A percentile compares a stretch with the other conserved stretches of the same genome.
These are phyloP conservation scores for Epistrophe eligans DNA, from an alignment of 2,888 invertebrate genomes.

Conservation along the genomic window DNA sequence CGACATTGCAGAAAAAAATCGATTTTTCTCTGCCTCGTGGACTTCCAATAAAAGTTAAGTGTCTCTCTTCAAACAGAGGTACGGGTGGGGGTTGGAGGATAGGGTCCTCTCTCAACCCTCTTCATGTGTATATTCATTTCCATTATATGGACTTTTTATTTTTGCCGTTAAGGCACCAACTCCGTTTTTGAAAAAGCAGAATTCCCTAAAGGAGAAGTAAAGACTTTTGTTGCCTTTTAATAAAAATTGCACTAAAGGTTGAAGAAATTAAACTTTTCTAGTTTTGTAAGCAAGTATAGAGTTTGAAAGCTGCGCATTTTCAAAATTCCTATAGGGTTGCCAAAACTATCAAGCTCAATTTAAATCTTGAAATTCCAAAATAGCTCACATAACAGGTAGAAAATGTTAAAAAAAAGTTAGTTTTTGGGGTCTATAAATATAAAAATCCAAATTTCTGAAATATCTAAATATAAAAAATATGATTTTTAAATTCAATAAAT, in stretches of 20 bases:
- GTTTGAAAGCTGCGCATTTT: conserved; percentile 23
- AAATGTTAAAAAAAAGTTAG: no score
- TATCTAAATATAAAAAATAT: no score
- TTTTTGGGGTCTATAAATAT: no score
- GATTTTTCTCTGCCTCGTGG: conserved; percentile 75
- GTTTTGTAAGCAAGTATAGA: neutral
- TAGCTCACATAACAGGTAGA: neutral
- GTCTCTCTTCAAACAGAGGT: neutral
- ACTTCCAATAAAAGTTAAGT: conserved; percentile 55
- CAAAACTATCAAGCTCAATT: neutral
- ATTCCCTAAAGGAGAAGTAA: neutral
- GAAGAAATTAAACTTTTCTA: neutral
- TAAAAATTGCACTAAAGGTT: neutral
- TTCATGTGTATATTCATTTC: conserved; percentile 7
- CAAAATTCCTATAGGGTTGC: neutral
- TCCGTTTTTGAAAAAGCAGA: neutral
- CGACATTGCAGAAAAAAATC: conserved; percentile 72
- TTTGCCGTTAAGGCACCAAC: neutral
- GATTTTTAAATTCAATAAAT: no score
- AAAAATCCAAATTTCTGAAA: no score
- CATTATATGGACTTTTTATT: neutral
- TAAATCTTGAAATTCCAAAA: neutral
- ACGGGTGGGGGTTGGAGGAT: neutral
- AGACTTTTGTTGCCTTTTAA: neutral
- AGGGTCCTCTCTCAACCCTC: conserved; percentile 28